Conservation (phyloP, 2,888 invertebrate genomes). For the Scaeva pyrastri region DNA sequence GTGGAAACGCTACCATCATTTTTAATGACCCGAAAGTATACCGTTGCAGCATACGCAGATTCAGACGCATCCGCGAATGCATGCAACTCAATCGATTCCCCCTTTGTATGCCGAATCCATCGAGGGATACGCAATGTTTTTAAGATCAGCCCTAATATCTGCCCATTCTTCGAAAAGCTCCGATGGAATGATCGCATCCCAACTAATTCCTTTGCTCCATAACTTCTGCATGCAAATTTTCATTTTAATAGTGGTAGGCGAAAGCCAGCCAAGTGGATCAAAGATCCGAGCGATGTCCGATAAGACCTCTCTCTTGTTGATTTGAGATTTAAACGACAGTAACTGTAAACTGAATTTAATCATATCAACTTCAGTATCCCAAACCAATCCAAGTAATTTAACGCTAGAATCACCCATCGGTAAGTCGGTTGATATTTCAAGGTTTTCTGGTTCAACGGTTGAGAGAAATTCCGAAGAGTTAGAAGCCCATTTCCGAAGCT, state of each 20-base stretch:
- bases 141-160: conserved; percentile 12
- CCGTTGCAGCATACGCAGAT: conserved; percentile 45
- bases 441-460: background rate
- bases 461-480: background rate
- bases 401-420: conserved; percentile 12
- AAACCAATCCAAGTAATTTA: conserved; percentile 14
- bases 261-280: conserved; percentile 27
- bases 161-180: conserved; percentile 21
- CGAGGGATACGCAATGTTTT: conserved; percentile 7
- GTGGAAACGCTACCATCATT: conserved; percentile 5
- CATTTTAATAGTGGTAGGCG: conserved; percentile 31
- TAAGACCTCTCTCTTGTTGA: conserved; percentile 19
- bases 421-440: background rate
- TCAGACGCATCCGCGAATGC: conserved; percentile 42
- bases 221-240: conserved; percentile 28
- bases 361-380: conserved; percentile 12
- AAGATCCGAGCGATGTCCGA: conserved; percentile 37
- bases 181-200: conserved; percentile 22
- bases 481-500: conserved; percentile 7
- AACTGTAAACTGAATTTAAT: conserved; percentile 19
- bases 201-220: conserved; percentile 28
- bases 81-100: conserved; percentile 25
- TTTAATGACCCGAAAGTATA: conserved; percentile 31
- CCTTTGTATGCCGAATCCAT: conserved; percentile 73
- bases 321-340: background rate